Base-by-base conservation (phyloP, 2,113 vertebrate species). In the Rutilus rutilus region DNA sequence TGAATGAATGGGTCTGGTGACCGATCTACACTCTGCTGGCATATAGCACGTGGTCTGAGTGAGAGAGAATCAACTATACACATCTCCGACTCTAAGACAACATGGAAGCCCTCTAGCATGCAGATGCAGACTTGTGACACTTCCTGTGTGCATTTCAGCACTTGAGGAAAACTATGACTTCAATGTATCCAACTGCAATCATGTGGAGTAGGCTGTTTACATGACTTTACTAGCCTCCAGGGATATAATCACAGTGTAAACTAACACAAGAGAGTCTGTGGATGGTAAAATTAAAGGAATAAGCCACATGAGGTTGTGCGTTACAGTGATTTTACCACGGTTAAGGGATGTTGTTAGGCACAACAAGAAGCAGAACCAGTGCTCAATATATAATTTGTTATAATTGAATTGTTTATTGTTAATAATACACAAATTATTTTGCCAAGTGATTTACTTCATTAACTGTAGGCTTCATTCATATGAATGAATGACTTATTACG, bases 1-100 rank as follows among this genome's bases (percentile, higher is more conserved):
- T 94, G 93, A 95, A 94, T 93, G 93, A 94, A 92, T 92, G 93
- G 92, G 92, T 94, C 93, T 93, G 93, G 93, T 94, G 93, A 92
- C 92, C 93, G 89, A 92, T 93, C 90, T 93, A 92, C 92, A 93
- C 90, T 92, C 89, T 93, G 91, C 92, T 92, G 92, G 89, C 86
- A 91, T 87, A 88, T 91, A 93, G 90, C 92, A 93, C 90, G 92
- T 91, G 93, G 92, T 90, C 91, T 90, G 91, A 82, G 90, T 83
- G 91, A 78, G 27, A 79, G 14, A 71, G 19, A 75, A 23, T 54
- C 39, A 83, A 36, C 85, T 59, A 30, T 19, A 82, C 12, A 76
- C 30, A 60, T 64, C 90, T 91, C 83, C 82, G 83, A 76, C 57
- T 76, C 57, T 65, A 57, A 83, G 71, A 39, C 52, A 60, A 54